Base-by-base conservation (phyloP, 2,888 invertebrate species). In the Helleia helle region DNA sequence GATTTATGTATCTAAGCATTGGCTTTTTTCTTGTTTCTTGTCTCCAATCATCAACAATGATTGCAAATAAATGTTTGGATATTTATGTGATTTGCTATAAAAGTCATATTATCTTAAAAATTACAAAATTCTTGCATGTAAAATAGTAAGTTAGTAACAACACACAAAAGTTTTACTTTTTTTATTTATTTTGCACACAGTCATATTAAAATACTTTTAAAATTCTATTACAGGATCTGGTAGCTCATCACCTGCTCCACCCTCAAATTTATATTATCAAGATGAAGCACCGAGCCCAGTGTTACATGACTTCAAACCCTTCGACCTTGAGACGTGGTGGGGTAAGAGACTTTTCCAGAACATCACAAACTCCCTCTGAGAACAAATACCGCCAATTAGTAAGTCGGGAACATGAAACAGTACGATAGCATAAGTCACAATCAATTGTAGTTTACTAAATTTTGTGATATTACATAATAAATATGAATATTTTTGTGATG, bases 311-410 rank as follows among this genome's bases (percentile, higher is more conserved):
- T 96, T 95, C 70, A 93, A 94, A 62, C 93, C 95, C 12, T 95
- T 95, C 63, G 95, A 96, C 81, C 86, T 96, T 62, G 95, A 95
- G 68, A 91, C 93, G 25, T 95, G 94, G 93, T 95, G 95, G 94
- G 94, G 94, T 47, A 92, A 93, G 66, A 87, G 95, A 50, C 83
- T 93, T 48, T 93, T 92, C 81, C 92, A 93, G 59, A 93, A 93
- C 70, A 92, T 94, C 69, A 94, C 94, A 43, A 93, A 91, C 71
- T 93, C 93, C 46, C 87, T 90, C 53, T 89, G 85, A 87, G 56
- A 37, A 42, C 27, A 14, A 42, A 41, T 40, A 37, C 36, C 37
- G 26, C 37, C 36, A 34, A 43, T 24, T 38, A 39, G 45, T 47
- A 34, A 50, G 49, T 52, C 42, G 55, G 66, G 63, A 64, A 61